Conservation (phyloP, 2,797 vertebrate species). For the Sebastes vulpes region DNA sequence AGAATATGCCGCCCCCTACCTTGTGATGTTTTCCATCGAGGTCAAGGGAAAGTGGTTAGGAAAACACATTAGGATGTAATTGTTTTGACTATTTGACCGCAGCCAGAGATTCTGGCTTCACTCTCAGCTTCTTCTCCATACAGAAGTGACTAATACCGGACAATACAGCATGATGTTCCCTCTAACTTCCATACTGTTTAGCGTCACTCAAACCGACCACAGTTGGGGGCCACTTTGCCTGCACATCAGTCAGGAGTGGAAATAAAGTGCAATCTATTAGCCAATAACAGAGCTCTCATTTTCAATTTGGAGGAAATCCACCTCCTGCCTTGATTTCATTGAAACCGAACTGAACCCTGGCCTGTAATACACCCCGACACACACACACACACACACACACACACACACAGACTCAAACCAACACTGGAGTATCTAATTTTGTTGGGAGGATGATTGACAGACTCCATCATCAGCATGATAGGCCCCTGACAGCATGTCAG, state of each 20-base stretch:
- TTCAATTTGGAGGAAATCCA: slow-evolving; percentile 17
- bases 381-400: not conserved
- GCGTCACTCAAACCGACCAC: not conserved
- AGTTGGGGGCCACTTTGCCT: slow-evolving; percentile 5
- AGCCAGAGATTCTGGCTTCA: not conserved
- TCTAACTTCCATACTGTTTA: slow-evolving; percentile 12
- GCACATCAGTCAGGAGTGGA: slow-evolving; percentile 17
- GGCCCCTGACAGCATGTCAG: slow-evolving; percentile 52
- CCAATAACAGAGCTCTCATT: slow-evolving; percentile 24
- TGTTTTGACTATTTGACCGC: not conserved
- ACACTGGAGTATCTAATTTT: slow-evolving; percentile 39
- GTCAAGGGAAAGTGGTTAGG: not conserved
- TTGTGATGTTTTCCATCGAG: not conserved
- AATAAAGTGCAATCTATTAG: slow-evolving; percentile 38
- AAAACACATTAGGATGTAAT: not conserved
- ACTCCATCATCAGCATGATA: slow-evolving; percentile 54
- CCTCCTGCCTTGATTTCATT: slow-evolving; percentile 21
- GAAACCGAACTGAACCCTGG: slow-evolving; percentile 7
- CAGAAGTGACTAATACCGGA: not conserved
- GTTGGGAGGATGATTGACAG: slow-evolving; percentile 53
- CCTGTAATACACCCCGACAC: not conserved
- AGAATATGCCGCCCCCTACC: too few relatives aligned
- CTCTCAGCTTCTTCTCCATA: not conserved
- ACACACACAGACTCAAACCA: not conserved
- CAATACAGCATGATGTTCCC: not conserved